Evolutionary conservation across 2,797 vertebrate species (phyloP), one percentile per base, ranked within the genome.

Genomic region (Scyliorhinus canicula): DNA sequence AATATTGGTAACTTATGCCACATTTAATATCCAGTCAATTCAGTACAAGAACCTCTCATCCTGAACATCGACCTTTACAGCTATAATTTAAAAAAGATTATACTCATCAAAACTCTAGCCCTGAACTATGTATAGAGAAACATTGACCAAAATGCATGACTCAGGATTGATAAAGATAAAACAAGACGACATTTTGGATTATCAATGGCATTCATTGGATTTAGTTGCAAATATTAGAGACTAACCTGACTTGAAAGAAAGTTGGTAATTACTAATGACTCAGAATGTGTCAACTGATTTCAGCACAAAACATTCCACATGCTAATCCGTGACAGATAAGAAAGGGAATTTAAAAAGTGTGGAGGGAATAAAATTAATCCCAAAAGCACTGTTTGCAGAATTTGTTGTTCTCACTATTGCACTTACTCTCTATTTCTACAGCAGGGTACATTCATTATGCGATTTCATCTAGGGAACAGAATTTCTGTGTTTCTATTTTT

Each of bases 361-460:
- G 44, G 40, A 65, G 19, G 52, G 35, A 90, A 86, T 55, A 86
- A 40, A 77, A 91, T 91, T 8, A 65, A 91, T 44, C 88, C 60
- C 60, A 40, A 65, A 91, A 44, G n/a, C 26, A 65, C n/a, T 7
- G 24, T 65, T 91, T 50, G 44, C 60, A 91, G 88, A 57, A 91
- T 91, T 91, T 91, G 88, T 91, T 91, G 57, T 91, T 91, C 60
- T 91, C 88, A 24, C 88, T 2, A 44, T 91, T 65, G 57, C n/a
- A 65, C 88, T 90, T 90, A 26, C 24, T 57, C 88, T 63, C 57
- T 44, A 24, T 91, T 91, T 91, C 35, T 44, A 65, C n/a, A 57
- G n/a, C 88, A 91, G 60, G n/a, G 88, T 65, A 91, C 44, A 11
- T 65, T 28, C n/a, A 44, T 65, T 21, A 63, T 65, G 60, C 65